phyloP scores from a whole-genome alignment of 2,113 vertebrate genomes.

The Gallinago jamesoni region DNA sequence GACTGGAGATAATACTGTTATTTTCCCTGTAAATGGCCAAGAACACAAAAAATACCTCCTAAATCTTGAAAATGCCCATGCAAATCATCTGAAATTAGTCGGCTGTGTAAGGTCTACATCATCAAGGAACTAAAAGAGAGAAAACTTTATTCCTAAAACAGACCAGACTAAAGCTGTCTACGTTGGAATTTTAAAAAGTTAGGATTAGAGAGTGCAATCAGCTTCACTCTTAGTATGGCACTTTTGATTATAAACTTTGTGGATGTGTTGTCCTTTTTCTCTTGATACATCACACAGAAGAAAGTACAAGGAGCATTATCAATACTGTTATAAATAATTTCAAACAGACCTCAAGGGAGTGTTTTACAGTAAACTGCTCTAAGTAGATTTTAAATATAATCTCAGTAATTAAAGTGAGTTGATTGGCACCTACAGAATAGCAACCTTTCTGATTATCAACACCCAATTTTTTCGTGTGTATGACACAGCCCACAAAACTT shows the following conservation, averaged over 20 bases:
- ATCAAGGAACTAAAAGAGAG: background rate
- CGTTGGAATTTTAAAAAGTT: background rate
- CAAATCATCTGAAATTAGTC: background rate
- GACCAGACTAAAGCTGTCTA: background rate
- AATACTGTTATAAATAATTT: background rate
- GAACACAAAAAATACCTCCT: background rate
- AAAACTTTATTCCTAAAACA: background rate
- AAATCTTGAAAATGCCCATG: background rate
- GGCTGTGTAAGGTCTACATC: background rate
- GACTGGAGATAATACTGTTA: background rate
- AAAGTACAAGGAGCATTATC: background rate
- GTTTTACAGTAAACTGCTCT: background rate
- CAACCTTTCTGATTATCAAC: background rate
- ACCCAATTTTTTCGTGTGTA: background rate
- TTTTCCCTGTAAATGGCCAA: background rate
- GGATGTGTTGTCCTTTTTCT: background rate
- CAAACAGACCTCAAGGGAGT: background rate
- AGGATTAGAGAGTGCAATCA: background rate
- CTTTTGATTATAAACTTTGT: background rate
- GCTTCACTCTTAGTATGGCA: background rate
- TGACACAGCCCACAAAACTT: background rate
- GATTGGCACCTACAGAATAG: background rate
- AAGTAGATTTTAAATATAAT: background rate
- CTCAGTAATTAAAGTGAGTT: background rate
- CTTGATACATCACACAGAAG: background rate